A percentile compares a stretch with the other conserved stretches of the same genome.
Conservation (phyloP, 2,113 vertebrate species). For the Solenodon paradoxus region DNA sequence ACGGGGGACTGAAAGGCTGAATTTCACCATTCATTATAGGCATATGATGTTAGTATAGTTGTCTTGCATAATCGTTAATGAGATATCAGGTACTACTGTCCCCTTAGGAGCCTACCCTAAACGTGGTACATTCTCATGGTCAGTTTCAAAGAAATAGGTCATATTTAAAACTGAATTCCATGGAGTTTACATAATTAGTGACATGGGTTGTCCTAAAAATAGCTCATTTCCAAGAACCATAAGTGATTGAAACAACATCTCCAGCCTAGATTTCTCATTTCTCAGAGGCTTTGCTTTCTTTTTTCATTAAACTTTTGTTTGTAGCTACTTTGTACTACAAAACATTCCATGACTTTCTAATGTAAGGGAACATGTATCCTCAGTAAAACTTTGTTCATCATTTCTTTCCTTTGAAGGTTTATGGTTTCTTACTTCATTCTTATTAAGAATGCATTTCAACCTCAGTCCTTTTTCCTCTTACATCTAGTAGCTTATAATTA, state of each 20-base stretch:
- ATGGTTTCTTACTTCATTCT: neutral
- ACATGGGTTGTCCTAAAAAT: neutral
- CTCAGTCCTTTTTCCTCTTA: neutral
- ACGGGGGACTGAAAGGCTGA: neutral
- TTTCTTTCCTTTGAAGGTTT: neutral
- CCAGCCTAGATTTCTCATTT: neutral
- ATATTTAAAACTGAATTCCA: neutral
- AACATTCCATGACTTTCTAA: neutral
- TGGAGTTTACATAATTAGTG: neutral
- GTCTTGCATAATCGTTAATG: neutral
- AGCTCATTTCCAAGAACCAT: neutral
- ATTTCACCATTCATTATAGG: neutral
- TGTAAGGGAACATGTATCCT: neutral
- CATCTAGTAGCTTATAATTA: neutral
- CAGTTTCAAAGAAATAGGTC: neutral
- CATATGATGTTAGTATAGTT: neutral
- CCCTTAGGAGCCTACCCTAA: neutral
- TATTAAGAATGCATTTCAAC: neutral
- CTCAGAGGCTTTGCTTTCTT: neutral
- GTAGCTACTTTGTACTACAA: neutral
- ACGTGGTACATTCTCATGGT: neutral
- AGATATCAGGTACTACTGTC: neutral
- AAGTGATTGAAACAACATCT: neutral
- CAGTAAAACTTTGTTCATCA: neutral
- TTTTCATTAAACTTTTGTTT: neutral